Conservation (phyloP, 2,888 invertebrate species). For the Gymnocheta viridis region DNA sequence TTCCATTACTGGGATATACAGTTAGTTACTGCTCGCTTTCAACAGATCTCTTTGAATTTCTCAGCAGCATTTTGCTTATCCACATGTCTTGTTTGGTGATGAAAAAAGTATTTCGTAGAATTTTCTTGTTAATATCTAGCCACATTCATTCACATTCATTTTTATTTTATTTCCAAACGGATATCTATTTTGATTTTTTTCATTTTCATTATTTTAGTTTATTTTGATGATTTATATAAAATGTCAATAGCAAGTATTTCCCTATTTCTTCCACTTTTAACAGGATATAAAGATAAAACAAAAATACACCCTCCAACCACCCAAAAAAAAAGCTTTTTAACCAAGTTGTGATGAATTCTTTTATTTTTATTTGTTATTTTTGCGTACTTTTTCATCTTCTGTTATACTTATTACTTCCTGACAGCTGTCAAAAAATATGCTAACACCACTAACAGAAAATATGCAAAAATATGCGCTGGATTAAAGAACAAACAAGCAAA, state of each 20-base stretch:
- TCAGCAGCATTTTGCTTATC: background rate
- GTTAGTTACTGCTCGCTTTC: too few species aligned
- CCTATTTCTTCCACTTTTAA: slow-evolving; percentile 9
- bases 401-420: slow-evolving; percentile 79
- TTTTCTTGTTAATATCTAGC: background rate
- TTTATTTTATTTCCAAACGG: slow-evolving; percentile 14
- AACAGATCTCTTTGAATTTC: too few species aligned
- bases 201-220: slow-evolving; percentile 14
- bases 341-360: slow-evolving; percentile 6
- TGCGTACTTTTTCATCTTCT: slow-evolving; percentile 22
- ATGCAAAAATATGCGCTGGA: slow-evolving; percentile 67
- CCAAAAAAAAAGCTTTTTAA: slow-evolving; percentile 30
- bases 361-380: background rate
- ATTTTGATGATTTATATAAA: slow-evolving; percentile 63
- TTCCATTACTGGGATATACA: too few species aligned
- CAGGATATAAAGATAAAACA: slow-evolving; percentile 45
- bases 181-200: slow-evolving; percentile 38
- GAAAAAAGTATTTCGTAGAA: background rate
- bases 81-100: background rate
- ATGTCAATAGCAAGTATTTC: slow-evolving; percentile 62
- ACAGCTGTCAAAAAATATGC: slow-evolving; percentile 80
- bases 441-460: slow-evolving; percentile 74
- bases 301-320: too few species aligned
- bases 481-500: slow-evolving; percentile 49
- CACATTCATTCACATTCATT: background rate